Conservation (phyloP, 2,113 vertebrate genomes). For the Epinephelus moara region DNA sequence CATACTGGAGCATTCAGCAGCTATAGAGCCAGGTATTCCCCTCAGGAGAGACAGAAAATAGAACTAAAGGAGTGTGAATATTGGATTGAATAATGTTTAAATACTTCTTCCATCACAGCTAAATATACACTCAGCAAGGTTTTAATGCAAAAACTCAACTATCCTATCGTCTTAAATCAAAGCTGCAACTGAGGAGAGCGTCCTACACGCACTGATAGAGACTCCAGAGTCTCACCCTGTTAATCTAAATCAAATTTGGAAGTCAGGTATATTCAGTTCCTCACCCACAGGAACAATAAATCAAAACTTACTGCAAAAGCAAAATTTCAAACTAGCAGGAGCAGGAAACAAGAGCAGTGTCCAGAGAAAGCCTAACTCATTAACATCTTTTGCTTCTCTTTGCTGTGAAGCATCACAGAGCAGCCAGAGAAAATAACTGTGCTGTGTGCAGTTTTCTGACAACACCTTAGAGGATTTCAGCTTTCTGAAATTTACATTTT, state of each 20-base stretch:
- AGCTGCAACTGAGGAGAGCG: neutral
- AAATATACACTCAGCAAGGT: neutral
- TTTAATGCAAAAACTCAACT: neutral
- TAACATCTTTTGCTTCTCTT: slow-evolving; percentile 40
- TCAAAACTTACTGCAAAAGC: slow-evolving; percentile 21
- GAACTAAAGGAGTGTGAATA: neutral
- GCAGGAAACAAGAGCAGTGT: slow-evolving; percentile 23
- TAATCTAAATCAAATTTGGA: slow-evolving; percentile 2
- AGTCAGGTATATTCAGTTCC: slow-evolving; percentile 14
- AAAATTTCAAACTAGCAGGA: slow-evolving; percentile 14
- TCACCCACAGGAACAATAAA: neutral
- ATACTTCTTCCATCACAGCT: too few species aligned
- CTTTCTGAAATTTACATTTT: slow-evolving; percentile 28
- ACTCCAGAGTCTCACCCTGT: neutral
- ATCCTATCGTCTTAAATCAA: neutral
- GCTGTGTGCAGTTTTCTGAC: slow-evolving; percentile 46
- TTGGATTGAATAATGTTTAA: neutral
- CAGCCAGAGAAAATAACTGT: slow-evolving; percentile 33
- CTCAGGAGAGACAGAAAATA: neutral
- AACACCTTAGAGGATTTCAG: slow-evolving; percentile 32
- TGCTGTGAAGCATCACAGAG: slow-evolving; percentile 32
- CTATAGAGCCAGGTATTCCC: neutral
- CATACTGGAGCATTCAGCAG: neutral
- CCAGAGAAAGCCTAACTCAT: slow-evolving; percentile 48
- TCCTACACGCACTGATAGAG: neutral